phyloP scores from a whole-genome alignment of 2,113 vertebrate species.

The Apodemus sylvaticus region DNA sequence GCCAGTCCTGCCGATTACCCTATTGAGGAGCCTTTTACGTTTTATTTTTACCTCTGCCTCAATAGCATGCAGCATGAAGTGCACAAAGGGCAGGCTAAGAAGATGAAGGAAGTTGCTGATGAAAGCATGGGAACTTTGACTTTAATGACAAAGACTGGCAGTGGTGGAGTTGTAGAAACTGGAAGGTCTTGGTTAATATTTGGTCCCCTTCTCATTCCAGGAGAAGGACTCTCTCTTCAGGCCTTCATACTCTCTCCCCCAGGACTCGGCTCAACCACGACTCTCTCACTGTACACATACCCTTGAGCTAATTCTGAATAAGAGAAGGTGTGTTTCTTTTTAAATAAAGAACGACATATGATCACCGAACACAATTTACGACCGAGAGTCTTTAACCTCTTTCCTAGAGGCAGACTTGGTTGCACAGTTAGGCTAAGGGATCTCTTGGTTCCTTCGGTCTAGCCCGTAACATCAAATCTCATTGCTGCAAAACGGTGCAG shows the following conservation, averaged over 20 bases:
- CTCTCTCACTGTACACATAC: neutral
- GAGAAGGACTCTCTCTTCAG: no score
- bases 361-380: neutral
- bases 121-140: neutral
- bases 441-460: neutral
- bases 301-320: conserved; percentile 26
- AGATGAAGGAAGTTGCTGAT: neutral
- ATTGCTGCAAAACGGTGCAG: neutral
- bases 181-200: neutral
- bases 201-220: neutral
- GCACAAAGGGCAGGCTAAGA: neutral
- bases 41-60: neutral
- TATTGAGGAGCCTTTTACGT: neutral
- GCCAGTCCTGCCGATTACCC: neutral
- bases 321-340: neutral
- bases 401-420: neutral
- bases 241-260: neutral
- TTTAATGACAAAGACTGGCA: neutral
- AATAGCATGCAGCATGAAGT: neutral
- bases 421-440: neutral
- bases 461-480: neutral
- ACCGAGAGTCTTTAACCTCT: neutral
- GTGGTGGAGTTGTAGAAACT: neutral
- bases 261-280: neutral
- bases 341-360: neutral